phyloP scores from a whole-genome alignment of 2,888 invertebrate genomes.

The Willowsia nigromaculata region DNA sequence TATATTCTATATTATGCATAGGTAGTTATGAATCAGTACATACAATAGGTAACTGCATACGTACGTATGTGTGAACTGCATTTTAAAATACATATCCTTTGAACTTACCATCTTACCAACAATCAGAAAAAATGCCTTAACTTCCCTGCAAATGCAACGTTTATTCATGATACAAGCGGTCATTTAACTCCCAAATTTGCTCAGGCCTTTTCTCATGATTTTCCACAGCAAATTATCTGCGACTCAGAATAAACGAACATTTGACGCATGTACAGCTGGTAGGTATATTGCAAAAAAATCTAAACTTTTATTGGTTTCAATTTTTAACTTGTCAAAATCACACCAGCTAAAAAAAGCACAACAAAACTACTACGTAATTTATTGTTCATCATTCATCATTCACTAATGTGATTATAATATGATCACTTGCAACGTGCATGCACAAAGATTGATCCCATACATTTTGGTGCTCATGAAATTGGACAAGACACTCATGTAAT shows the following conservation, averaged over 20 bases:
- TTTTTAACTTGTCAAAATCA: too few species aligned
- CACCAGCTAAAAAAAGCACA: too few species aligned
- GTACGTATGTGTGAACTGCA: not conserved
- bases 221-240: too few species aligned
- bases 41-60: not conserved
- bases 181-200: not conserved
- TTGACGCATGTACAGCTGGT: not conserved
- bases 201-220: too few species aligned
- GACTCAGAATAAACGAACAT: too few species aligned
- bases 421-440: slow-evolving; percentile 52
- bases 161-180: not conserved
- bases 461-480: not conserved
- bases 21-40: not conserved
- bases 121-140: too few species aligned
- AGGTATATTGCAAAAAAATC: too few species aligned
- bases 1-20: not conserved
- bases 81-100: too few species aligned
- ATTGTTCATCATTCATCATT: not conserved
- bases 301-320: too few species aligned
- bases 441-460: not conserved
- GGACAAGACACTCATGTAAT: not conserved
- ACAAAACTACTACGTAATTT: not conserved
- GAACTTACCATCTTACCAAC: too few species aligned
- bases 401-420: not conserved
- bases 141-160: too few species aligned